Conservation (phyloP, 2,888 invertebrate species). For the Cecidostiba fungosa region DNA sequence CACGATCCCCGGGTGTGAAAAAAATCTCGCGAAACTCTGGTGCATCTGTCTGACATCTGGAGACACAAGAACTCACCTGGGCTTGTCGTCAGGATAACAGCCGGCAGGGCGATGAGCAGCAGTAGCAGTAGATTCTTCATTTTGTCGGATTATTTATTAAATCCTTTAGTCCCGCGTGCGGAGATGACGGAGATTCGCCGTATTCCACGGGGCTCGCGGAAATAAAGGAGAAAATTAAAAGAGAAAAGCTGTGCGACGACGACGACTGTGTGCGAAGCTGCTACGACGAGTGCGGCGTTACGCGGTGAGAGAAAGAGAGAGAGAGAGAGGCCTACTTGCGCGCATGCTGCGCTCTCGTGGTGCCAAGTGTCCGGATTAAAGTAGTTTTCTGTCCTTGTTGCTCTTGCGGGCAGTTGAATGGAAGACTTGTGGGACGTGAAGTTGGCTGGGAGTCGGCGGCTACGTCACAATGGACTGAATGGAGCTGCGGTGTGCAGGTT, state of each 20-base stretch:
- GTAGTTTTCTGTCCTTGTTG: not conserved
- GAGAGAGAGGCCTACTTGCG: conserved; percentile 47
- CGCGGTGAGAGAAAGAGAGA: conserved; percentile 4
- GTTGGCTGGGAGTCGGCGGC: conserved; percentile 19
- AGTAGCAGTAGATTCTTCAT: conserved; percentile 88
- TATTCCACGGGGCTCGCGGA: not conserved
- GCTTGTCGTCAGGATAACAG: conserved; percentile 86
- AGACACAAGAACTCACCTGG: conserved; percentile 83
- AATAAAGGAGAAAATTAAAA: conserved; percentile 12
- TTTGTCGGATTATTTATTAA: conserved; percentile 71
- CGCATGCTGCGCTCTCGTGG: conserved; percentile 39
- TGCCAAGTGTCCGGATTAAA: conserved; percentile 18
- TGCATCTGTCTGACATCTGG: conserved; percentile 58
- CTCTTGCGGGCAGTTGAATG: not conserved
- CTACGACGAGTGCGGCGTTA: conserved; percentile 7
- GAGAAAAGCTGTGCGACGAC: conserved; percentile 12
- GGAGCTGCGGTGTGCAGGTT: not conserved
- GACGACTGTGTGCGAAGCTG: not conserved
- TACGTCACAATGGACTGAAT: not conserved
- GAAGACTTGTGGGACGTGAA: not conserved
- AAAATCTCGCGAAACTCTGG: not conserved
- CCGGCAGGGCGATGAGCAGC: conserved; percentile 86
- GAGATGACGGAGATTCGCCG: not conserved
- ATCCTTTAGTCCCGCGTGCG: not conserved
- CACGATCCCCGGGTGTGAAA: not conserved